Evolutionary conservation across 2,888 invertebrate genomes (phyloP).

Genomic region (Leptopterna dolabrata): DNA sequence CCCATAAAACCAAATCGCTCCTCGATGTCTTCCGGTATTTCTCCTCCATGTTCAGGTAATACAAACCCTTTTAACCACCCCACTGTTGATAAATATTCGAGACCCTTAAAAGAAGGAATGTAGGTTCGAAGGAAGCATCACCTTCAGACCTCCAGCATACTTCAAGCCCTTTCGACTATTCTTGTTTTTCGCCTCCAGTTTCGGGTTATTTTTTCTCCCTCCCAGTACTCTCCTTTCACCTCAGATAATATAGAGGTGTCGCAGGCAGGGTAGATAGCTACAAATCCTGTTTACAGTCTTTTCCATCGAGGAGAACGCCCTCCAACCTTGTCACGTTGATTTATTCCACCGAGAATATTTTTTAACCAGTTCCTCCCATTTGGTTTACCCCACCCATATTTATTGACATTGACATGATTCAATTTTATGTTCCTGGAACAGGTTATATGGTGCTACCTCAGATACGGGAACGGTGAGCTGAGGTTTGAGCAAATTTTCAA

Average conservation of each 20-base stretch:
- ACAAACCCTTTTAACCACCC: conserved; percentile 39
- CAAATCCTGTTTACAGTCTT: conserved; percentile 41
- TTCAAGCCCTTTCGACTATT: not conserved
- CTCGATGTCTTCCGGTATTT: conserved; percentile 34
- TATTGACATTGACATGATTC: not conserved
- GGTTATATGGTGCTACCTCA: too few relatives aligned
- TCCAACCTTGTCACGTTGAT: not conserved
- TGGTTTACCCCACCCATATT: not conserved
- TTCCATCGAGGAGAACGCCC: not conserved
- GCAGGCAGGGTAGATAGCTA: conserved; percentile 25
- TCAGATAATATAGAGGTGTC: conserved; percentile 23
- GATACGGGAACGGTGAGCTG: too few relatives aligned
- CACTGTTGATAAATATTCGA: conserved; percentile 20
- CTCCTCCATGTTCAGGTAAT: not conserved
- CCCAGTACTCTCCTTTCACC: not conserved
- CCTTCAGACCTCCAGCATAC: conserved; percentile 37
- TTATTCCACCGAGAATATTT: not conserved
- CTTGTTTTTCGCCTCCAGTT: not conserved
- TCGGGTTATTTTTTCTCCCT: not conserved
- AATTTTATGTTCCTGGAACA: not conserved
- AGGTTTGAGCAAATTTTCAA: too few relatives aligned
- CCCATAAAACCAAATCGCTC: conserved; percentile 42
- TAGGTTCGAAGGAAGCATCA: conserved; percentile 27
- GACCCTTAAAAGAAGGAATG: not conserved
- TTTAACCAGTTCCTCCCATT: not conserved